Evolutionary conservation across 1,140 invertebrate genomes (phyloP).

Genomic region (Orussus abietinus): DNA sequence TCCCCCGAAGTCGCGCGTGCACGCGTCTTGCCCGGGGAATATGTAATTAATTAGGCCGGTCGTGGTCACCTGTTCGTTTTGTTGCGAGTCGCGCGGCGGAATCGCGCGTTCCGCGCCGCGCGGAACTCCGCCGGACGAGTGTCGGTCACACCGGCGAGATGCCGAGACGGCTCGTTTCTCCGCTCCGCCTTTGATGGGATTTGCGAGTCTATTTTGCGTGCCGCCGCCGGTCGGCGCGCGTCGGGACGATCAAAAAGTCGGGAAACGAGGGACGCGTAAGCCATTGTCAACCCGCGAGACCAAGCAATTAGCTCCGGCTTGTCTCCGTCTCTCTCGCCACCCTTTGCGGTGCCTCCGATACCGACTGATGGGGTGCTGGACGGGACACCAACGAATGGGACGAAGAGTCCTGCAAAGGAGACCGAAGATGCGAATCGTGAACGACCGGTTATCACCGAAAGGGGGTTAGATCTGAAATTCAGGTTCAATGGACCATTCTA

Average conservation of each 20-base stretch:
- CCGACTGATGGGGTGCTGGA: too few species aligned
- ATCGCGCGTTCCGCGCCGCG: background rate
- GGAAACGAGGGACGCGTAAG: slow-evolving; percentile 2
- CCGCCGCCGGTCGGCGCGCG: slow-evolving; percentile 30
- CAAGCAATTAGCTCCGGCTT: slow-evolving; percentile 32
- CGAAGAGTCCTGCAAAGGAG: too few species aligned
- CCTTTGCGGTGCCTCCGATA: too few species aligned
- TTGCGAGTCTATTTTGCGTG: slow-evolving; percentile 44
- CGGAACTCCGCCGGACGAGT: too few species aligned
- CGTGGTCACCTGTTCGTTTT: slow-evolving; percentile 7
- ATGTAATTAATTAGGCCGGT: slow-evolving; percentile 14
- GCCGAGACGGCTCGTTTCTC: slow-evolving; percentile 28
- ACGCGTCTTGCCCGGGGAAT: background rate
- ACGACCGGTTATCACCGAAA: too few species aligned
- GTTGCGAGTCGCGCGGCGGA: slow-evolving; percentile 1
- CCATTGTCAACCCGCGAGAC: slow-evolving; percentile 29
- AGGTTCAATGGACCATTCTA: too few species aligned
- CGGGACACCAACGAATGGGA: too few species aligned
- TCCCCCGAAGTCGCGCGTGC: background rate
- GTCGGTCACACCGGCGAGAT: slow-evolving; percentile 23
- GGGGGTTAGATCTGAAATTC: too few species aligned
- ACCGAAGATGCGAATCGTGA: too few species aligned
- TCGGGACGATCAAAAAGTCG: slow-evolving; percentile 21
- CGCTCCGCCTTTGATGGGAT: slow-evolving; percentile 33
- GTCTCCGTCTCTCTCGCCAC: background rate